These are phyloP conservation scores for Lydus trimaculatus DNA, from an alignment of 2,888 invertebrate species.

Conservation along the genomic window DNA sequence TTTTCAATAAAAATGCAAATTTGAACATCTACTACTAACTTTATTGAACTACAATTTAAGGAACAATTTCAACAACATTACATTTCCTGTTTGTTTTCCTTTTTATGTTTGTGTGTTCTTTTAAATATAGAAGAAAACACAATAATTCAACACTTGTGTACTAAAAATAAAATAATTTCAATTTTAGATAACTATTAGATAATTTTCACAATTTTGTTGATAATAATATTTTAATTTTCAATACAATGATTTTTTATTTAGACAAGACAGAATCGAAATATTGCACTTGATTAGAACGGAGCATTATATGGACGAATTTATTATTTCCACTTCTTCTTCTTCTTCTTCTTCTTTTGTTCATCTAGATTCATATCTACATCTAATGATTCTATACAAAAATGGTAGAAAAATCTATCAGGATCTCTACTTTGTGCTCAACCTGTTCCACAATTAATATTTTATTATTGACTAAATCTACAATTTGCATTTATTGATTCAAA, in stretches of 20 bases:
- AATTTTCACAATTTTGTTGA: not conserved
- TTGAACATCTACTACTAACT: conserved; percentile 24
- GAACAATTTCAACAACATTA: conserved; percentile 24
- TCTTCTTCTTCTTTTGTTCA: not conserved
- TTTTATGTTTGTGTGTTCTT: not conserved
- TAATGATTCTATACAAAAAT: conserved; percentile 20
- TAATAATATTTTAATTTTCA: not conserved
- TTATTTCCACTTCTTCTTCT: not conserved
- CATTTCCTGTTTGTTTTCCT: not conserved
- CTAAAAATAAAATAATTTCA: conserved; percentile 7
- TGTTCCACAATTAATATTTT: not conserved
- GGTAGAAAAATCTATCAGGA: conserved; percentile 26
- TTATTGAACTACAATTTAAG: conserved; percentile 20
- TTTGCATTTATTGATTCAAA: not conserved
- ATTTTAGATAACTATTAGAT: conserved; percentile 1
- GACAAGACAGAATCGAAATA: not conserved
- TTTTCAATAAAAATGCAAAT: not conserved
- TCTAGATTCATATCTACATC: not conserved
- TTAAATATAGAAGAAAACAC: not conserved
- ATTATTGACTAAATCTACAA: not conserved
- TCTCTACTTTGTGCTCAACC: not conserved
- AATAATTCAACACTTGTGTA: conserved; percentile 3
- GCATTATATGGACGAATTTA: conserved; percentile 25
- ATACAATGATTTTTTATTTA: not conserved
- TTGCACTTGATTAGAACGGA: conserved; percentile 17